These are phyloP conservation scores for Helicolenus hilgendorfi DNA, from an alignment of 2,797 vertebrate genomes.

Conservation along the genomic window DNA sequence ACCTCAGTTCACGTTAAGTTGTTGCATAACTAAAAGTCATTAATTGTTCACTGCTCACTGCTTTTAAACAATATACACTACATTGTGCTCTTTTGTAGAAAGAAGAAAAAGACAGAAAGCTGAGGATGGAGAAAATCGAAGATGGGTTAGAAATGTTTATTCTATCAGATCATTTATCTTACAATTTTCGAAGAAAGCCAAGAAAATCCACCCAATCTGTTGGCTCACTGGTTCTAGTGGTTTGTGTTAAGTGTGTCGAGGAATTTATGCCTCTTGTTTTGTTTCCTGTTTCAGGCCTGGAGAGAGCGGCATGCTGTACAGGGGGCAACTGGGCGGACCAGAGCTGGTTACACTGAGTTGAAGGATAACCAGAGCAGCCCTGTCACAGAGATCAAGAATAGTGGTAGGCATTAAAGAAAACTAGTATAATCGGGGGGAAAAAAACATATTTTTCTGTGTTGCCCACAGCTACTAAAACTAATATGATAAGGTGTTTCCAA, in stretches of 20 bases:
- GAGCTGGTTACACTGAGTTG: conserved; percentile 90
- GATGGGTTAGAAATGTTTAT: conserved; percentile 85
- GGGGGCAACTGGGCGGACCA: conserved; percentile 81
- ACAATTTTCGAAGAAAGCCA: not conserved
- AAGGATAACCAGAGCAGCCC: conserved; percentile 86
- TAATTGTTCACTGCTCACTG: not conserved
- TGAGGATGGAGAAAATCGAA: conserved; percentile 92
- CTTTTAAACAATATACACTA: not conserved
- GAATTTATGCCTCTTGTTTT: conserved; percentile 21
- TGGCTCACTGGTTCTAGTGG: not conserved
- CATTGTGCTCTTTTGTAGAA: conserved; percentile 87
- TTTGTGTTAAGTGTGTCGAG: not conserved
- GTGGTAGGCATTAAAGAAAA: conserved; percentile 78
- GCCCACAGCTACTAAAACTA: not conserved
- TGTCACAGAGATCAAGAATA: conserved; percentile 78
- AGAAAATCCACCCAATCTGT: not conserved
- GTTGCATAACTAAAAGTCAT: not conserved
- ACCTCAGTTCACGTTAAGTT: not conserved
- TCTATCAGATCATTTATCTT: not conserved
- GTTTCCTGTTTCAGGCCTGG: conserved; percentile 89
- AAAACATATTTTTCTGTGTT: not conserved
- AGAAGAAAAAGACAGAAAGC: conserved; percentile 94
- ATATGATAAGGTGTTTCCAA: not conserved
- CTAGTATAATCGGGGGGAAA: not conserved
- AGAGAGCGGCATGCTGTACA: conserved; percentile 90